Evolutionary conservation across 1,140 invertebrate species (phyloP), one percentile per base, ranked within the genome.

Genomic region (Hyposmocoma kahamanoa): DNA sequence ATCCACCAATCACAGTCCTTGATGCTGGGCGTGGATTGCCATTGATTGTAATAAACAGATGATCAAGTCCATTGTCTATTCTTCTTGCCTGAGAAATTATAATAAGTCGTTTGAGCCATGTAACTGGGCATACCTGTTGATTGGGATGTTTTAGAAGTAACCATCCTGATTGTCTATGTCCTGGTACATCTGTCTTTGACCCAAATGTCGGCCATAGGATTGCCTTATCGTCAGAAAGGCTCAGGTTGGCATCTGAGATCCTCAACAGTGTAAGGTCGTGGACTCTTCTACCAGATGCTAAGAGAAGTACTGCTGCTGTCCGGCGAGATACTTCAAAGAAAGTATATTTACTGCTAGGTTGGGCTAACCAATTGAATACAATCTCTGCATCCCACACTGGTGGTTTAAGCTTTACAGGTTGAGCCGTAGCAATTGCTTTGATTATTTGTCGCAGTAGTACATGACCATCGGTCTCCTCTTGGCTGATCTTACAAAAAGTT

Each of bases 181-280:
- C 39, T 15, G 2, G 8, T 2, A 15, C 3, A 13, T 50, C 48
- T 17, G 48, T 50, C 38, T 50, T 50, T 20, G 48, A 50, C 1
- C 48, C 48, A 38, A 22, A 50, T 3, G 13, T 13, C n/a, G 48
- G 48, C 21, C 17, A 19, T 15, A 50, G 21, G 15, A 43, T 18
- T 2, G 30, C 36, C 8, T 13, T 10, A 22, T 50, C 47, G 2
- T 42, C 41, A 8, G 8, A 4, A 3, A 42, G 10, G 5, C 1
- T 15, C 8, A 19, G 26, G 13, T 50, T 11, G 21, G 41, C 4
- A 15, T 28, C 17, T 1, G 36, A 41, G 18, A 50, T 42, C 36
- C 5, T 22, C 11, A 51, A 19, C 10, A 44, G 19, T 3, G 49
- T 51, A 4, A 51, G 42, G 28, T 51, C 42, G 39, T 51, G 49